Evolutionary conservation across 2,797 vertebrate genomes (phyloP).

Genomic region (Malacoraja senta): DNA sequence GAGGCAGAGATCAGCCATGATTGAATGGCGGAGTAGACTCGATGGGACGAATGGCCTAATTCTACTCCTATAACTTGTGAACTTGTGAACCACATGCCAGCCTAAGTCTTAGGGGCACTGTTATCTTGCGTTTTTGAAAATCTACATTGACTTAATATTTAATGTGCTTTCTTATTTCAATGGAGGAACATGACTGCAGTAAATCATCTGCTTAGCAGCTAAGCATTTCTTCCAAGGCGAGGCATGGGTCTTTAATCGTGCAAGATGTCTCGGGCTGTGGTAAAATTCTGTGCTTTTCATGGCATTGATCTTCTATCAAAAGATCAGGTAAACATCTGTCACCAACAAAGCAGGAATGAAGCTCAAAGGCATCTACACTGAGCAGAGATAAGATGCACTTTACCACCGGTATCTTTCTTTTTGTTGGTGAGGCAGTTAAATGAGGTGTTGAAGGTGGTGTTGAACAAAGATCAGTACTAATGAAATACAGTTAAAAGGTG

Average conservation of each 20-base stretch:
- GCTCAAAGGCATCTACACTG: constrained; percentile 8
- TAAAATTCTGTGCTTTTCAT: not conserved
- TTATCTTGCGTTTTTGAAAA: not conserved
- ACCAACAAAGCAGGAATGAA: not conserved
- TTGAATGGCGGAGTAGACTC: too few species aligned
- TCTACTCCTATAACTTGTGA: too few species aligned
- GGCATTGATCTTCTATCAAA: constrained; percentile 21
- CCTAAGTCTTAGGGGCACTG: not conserved
- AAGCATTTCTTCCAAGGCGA: not conserved
- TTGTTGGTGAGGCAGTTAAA: not conserved
- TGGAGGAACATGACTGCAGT: not conserved
- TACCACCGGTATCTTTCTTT: not conserved
- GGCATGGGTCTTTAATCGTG: not conserved
- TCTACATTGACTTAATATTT: not conserved
- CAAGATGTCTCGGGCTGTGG: not conserved
- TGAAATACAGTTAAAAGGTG: not conserved
- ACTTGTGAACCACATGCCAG: too few species aligned
- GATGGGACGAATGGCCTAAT: too few species aligned
- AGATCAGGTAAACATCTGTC: not conserved
- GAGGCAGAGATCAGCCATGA: too few species aligned
- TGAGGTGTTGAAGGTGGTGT: constrained; percentile 20
- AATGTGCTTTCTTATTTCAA: not conserved
- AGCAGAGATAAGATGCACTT: constrained; percentile 20
- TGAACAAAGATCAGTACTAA: not conserved
- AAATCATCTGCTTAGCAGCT: not conserved